Conservation (phyloP, 2,888 invertebrate species). For the Tanypteryx hageni region DNA sequence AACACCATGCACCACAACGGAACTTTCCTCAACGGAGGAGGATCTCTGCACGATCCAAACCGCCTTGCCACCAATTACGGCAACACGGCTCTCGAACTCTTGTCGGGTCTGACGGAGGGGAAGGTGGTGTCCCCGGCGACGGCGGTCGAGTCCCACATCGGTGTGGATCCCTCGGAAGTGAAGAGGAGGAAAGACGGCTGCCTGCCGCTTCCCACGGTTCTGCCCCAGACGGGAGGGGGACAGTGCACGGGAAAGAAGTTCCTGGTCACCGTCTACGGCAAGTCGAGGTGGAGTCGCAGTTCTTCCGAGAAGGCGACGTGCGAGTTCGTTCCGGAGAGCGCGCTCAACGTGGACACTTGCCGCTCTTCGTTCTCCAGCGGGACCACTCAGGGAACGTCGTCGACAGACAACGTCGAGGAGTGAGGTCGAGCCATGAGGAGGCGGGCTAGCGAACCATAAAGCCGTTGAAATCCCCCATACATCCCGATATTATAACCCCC, state of each 20-base stretch:
- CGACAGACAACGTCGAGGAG: conserved; percentile 65
- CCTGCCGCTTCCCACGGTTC: conserved; percentile 73
- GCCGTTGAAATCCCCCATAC: neutral
- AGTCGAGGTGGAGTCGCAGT: conserved; percentile 73
- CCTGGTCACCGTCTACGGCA: conserved; percentile 74
- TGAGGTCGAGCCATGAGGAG: conserved; percentile 57
- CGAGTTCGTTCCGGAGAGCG: conserved; percentile 78
- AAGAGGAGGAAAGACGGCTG: conserved; percentile 71
- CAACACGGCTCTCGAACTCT: conserved; percentile 59
- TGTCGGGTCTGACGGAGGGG: conserved; percentile 62
- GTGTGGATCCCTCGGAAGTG: conserved; percentile 26
- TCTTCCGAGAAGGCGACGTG: conserved; percentile 77
- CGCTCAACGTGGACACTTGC: conserved; percentile 77
- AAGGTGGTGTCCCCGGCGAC: conserved; percentile 65
- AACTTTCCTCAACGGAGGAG: conserved; percentile 48
- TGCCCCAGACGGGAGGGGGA: conserved; percentile 73
- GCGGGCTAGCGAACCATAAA: conserved; percentile 39
- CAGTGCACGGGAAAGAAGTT: conserved; percentile 73
- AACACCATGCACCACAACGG: conserved; percentile 57
- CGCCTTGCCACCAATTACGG: conserved; percentile 35
- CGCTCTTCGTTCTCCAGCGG: conserved; percentile 82
- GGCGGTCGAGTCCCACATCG: conserved; percentile 72
- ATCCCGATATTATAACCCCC: neutral
- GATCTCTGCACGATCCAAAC: conserved; percentile 31
- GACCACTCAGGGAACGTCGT: conserved; percentile 76